These are phyloP conservation scores for Philereme vetulata DNA, from an alignment of 2,888 invertebrate genomes.

Conservation along the genomic window DNA sequence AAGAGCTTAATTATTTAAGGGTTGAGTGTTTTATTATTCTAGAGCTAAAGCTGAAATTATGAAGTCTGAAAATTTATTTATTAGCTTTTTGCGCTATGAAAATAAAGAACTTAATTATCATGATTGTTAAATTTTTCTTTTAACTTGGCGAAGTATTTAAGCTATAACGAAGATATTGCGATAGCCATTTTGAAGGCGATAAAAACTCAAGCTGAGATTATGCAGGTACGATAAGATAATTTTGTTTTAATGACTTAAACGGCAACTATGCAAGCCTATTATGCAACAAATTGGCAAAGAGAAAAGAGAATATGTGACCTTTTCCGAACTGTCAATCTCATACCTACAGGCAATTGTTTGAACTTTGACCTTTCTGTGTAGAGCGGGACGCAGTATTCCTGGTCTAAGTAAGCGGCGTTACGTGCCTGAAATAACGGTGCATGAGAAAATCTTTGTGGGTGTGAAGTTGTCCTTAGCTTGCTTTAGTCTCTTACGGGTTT, in stretches of 20 bases:
- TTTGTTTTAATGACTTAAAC: too few relatives aligned
- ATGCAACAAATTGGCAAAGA: slow-evolving; percentile 26
- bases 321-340: slow-evolving; percentile 31
- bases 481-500: not conserved
- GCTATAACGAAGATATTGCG: too few relatives aligned
- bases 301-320: slow-evolving; percentile 34
- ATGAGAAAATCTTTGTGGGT: not conserved
- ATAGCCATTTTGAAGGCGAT: too few relatives aligned
- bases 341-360: slow-evolving; percentile 29
- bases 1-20: slow-evolving; percentile 37
- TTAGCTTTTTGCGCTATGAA: slow-evolving; percentile 11
- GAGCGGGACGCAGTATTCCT: not conserved
- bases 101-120: slow-evolving; percentile 8
- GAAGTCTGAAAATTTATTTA: slow-evolving; percentile 25
- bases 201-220: too few relatives aligned
- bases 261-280: slow-evolving; percentile 10
- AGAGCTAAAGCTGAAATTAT: slow-evolving; percentile 25
- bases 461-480: not conserved
- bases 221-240: too few relatives aligned
- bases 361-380: slow-evolving; percentile 23
- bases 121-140: not conserved
- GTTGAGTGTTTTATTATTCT: slow-evolving; percentile 34
- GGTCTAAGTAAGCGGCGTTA: not conserved
- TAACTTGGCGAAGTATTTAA: not conserved
- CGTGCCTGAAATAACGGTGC: not conserved